phyloP scores from a whole-genome alignment of 2,888 invertebrate genomes.

The Dinocampus coccinellae region DNA sequence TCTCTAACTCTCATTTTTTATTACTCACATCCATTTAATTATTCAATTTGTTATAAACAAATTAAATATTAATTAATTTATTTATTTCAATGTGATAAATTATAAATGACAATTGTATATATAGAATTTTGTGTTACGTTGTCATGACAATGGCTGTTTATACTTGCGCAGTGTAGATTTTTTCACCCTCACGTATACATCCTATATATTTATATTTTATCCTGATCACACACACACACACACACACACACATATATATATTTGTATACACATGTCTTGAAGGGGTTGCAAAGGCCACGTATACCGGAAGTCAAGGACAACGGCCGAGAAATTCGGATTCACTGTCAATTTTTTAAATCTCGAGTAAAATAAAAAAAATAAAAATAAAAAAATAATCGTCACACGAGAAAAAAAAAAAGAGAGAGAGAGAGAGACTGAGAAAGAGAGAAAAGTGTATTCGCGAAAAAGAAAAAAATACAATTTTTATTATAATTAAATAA shows the following conservation, averaged over 20 bases:
- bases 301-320: slow-evolving; percentile 61
- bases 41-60: too few species aligned
- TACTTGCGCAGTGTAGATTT: slow-evolving; percentile 8
- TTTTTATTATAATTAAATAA: too few species aligned
- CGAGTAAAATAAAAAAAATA: neutral
- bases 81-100: too few species aligned
- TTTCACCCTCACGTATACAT: slow-evolving; percentile 13
- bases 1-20: too few species aligned
- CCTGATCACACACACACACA: slow-evolving; percentile 19
- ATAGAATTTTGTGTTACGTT: slow-evolving; percentile 45
- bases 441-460: too few species aligned
- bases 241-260: neutral
- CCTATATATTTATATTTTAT: slow-evolving; percentile 24
- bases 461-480: too few species aligned
- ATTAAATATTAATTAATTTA: too few species aligned
- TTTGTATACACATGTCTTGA: too few species aligned
- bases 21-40: too few species aligned
- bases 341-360: too few species aligned
- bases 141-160: slow-evolving; percentile 64
- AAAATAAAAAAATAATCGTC: too few species aligned
- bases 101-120: slow-evolving; percentile 8
- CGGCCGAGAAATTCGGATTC: slow-evolving; percentile 42
- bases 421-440: too few species aligned
- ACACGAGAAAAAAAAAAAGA: neutral
- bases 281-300: slow-evolving; percentile 59